Evolutionary conservation across 2,888 invertebrate species (phyloP).

Genomic region (Orgyia antiqua): DNA sequence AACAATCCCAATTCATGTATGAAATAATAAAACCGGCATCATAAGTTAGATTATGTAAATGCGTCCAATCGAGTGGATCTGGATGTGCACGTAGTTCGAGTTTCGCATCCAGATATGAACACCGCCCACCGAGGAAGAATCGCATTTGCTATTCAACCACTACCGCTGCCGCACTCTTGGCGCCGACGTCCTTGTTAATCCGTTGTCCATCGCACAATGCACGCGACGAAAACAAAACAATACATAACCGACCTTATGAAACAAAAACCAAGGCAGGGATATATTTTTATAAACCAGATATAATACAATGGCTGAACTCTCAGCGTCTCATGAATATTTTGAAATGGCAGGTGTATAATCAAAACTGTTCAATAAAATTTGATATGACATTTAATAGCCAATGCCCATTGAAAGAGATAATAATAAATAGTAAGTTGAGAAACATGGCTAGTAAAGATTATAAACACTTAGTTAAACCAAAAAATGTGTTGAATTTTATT

Average conservation of each 20-base stretch:
- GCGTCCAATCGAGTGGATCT: slow-evolving; percentile 47
- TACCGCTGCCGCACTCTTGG: slow-evolving; percentile 43
- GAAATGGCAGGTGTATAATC: slow-evolving; percentile 14
- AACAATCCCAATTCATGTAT: too few relatives aligned
- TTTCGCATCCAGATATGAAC: slow-evolving; percentile 45
- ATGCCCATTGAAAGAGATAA: slow-evolving; percentile 7
- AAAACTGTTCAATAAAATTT: slow-evolving; percentile 6
- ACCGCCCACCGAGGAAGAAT: slow-evolving; percentile 45
- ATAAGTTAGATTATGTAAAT: slow-evolving; percentile 39
- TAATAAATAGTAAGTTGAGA: too few relatives aligned
- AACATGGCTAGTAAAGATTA: too few relatives aligned
- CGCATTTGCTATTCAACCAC: slow-evolving; percentile 59
- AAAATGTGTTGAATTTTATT: too few relatives aligned
- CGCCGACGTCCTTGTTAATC: slow-evolving; percentile 70
- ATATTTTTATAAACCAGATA: slow-evolving; percentile 43
- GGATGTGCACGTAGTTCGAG: slow-evolving; percentile 32
- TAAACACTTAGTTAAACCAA: too few relatives aligned
- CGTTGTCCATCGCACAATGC: slow-evolving; percentile 60
- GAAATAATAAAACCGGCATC: too few relatives aligned
- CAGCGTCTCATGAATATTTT: slow-evolving; percentile 20
- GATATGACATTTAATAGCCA: slow-evolving; percentile 2
- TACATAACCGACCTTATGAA: slow-evolving; percentile 25
- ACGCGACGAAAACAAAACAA: slow-evolving; percentile 50
- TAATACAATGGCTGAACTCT: slow-evolving; percentile 36
- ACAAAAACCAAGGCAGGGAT: slow-evolving; percentile 43